phyloP scores from a whole-genome alignment of 2,888 invertebrate genomes.

The Ennomos erosarius region DNA sequence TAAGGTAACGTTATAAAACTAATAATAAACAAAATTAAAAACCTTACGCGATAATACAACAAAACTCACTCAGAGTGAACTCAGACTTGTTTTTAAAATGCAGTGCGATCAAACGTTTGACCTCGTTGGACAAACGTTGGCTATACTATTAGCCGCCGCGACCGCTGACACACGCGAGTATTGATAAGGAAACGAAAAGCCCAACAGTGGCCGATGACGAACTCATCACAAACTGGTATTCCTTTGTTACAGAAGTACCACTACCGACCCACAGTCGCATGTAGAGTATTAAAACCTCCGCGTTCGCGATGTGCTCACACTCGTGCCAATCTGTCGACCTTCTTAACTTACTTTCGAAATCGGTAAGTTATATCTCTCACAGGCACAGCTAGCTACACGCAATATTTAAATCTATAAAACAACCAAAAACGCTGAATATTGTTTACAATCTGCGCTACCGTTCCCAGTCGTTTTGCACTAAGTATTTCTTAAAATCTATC shows the following conservation, averaged over 20 bases:
- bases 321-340: conserved; percentile 33
- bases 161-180: conserved; percentile 56
- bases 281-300: conserved; percentile 16
- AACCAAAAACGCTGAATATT: conserved; percentile 53
- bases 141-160: conserved; percentile 41
- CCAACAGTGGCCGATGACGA: conserved; percentile 49
- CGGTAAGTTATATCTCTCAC: conserved; percentile 46
- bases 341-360: conserved; percentile 42
- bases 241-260: conserved; percentile 40
- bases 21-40: conserved; percentile 58
- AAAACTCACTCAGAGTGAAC: conserved; percentile 59
- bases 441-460: conserved; percentile 67
- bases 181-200: conserved; percentile 58
- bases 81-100: conserved; percentile 73
- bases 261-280: conserved; percentile 1
- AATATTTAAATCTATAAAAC: conserved; percentile 44
- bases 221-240: conserved; percentile 46
- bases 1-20: conserved; percentile 59
- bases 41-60: conserved; percentile 60
- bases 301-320: conserved; percentile 42
- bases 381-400: conserved; percentile 42
- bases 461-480: conserved; percentile 84
- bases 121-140: conserved; percentile 59
- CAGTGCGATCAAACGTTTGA: conserved; percentile 65
- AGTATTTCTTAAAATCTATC: conserved; percentile 72